A percentile compares a stretch with the other conserved stretches of the same genome.
phyloP scores from a whole-genome alignment of 2,113 vertebrate genomes.

The Aptenodytes forsteri region DNA sequence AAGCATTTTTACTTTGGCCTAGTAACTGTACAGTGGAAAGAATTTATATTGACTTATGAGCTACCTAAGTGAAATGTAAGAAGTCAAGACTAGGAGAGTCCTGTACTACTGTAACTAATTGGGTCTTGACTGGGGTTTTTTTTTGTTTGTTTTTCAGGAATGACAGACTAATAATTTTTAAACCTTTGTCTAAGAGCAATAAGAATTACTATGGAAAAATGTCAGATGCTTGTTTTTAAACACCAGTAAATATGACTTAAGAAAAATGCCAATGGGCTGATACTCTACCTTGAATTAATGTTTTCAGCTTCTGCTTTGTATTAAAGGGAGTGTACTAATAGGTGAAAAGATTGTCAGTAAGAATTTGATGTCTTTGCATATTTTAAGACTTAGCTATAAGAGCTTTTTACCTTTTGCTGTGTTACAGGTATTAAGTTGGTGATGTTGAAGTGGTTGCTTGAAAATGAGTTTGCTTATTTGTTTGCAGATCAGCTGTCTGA shows the following conservation, averaged over 20 bases:
- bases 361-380: not conserved
- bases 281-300: not conserved
- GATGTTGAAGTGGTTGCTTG: not conserved
- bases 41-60: not conserved
- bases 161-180: not conserved
- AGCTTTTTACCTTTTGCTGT: not conserved
- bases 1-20: not conserved
- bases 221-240: not conserved
- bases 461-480: not conserved
- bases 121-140: not conserved
- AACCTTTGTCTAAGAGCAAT: not conserved
- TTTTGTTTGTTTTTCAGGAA: not conserved
- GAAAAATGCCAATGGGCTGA: not conserved
- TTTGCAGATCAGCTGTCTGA: not conserved
- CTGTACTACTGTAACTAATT: not conserved
- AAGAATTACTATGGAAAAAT: not conserved
- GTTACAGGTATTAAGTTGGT: not conserved
- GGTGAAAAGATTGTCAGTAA: not conserved
- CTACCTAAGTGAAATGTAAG: not conserved
- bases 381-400: not conserved
- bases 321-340: not conserved
- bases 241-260: not conserved
- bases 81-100: not conserved
- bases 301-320: not conserved
- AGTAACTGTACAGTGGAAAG: not conserved